A percentile compares a stretch with the other conserved stretches of the same genome.
These are phyloP conservation scores for Caenorhabditis imperialis DNA, from an alignment of 2,888 invertebrate genomes.

Conservation along the genomic window DNA sequence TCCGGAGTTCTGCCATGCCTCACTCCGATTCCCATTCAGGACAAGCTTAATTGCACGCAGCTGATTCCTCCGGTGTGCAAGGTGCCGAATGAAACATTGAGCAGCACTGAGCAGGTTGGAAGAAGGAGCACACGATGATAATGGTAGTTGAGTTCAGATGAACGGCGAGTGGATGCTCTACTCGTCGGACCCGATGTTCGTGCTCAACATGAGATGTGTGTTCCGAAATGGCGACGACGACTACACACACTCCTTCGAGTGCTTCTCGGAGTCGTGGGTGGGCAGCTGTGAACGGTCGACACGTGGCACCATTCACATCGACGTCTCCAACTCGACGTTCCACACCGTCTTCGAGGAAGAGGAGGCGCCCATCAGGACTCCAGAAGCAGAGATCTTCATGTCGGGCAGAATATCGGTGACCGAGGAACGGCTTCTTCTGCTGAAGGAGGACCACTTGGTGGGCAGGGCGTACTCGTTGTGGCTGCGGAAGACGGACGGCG, in stretches of 20 bases:
- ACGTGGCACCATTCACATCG: slow-evolving; percentile 42
- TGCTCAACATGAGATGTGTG: slow-evolving; percentile 60
- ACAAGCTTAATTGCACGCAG: slow-evolving; percentile 37
- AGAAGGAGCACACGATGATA: background rate
- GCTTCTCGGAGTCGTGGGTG: slow-evolving; percentile 62
- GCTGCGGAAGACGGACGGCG: slow-evolving; percentile 51
- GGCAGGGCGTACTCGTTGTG: slow-evolving; percentile 65
- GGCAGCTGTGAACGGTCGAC: slow-evolving; percentile 64
- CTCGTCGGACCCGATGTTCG: slow-evolving; percentile 66
- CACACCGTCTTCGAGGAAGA: slow-evolving; percentile 40
- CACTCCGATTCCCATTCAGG: slow-evolving; percentile 18
- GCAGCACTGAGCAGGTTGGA: slow-evolving; percentile 16
- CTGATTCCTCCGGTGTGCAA: slow-evolving; percentile 46
- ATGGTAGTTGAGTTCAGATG: slow-evolving; percentile 41
- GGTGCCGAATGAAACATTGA: slow-evolving; percentile 52
- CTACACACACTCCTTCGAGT: slow-evolving; percentile 46
- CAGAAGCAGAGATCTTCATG: slow-evolving; percentile 55
- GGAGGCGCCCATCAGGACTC: slow-evolving; percentile 50
- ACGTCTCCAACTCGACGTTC: slow-evolving; percentile 45
- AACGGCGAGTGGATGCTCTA: slow-evolving; percentile 64
- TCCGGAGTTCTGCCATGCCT: slow-evolving; percentile 61
- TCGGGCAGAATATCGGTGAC: slow-evolving; percentile 55
- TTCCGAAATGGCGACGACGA: slow-evolving; percentile 47
- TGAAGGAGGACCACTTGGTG: slow-evolving; percentile 60
- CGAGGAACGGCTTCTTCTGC: slow-evolving; percentile 37